Evolutionary conservation across 1,140 invertebrate genomes (phyloP), one percentile per base, ranked within the genome.

Genomic region (Bombus sylvicola): DNA sequence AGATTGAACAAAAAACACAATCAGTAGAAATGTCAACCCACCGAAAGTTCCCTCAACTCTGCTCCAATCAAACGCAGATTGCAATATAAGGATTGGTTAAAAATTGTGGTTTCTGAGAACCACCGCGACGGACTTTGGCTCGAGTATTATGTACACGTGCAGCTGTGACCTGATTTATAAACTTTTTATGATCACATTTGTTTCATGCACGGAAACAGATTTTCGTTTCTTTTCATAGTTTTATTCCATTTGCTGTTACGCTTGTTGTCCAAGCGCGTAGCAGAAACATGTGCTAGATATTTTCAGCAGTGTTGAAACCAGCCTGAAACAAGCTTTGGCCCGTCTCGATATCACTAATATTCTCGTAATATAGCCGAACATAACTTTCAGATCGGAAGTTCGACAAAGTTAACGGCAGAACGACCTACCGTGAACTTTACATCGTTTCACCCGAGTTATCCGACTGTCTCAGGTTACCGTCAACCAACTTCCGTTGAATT

Each of bases 121-220:
- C 59, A 39, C 39, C 34, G 28, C 31, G 31, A 37, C 37, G 15
- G 6, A 28, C 34, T 18, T 39, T 31, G 28, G 57, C 37, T 22
- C 15, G 12, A 3, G 28, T 34, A 43, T 78, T 64, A 77, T 57
- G 28, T 77, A 25, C 59, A 78, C 76, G 34, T 28, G 18, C 57
- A 82, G 59, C 57, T 82, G 81, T 66, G 71, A 43, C 57, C 57
- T n/a, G 71, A 74, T 82, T 82, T 66, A 62, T 28, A 66, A 75
- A 82, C 71, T 73, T 82, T 53, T 75, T 53, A 53, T 10, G 39
- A 39, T 39, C 25, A n/a, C 57, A 28, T 75, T n/a, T 22, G 39
- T 66, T 47, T 62, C 39, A 6, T n/a, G 25, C 22, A 9, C 8
- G n/a, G 41, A 6, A 62, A 39, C n/a, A 22, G 37, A 6, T 6